phyloP scores from a whole-genome alignment of 2,113 vertebrate species.

The Dipodomys stephensi region DNA sequence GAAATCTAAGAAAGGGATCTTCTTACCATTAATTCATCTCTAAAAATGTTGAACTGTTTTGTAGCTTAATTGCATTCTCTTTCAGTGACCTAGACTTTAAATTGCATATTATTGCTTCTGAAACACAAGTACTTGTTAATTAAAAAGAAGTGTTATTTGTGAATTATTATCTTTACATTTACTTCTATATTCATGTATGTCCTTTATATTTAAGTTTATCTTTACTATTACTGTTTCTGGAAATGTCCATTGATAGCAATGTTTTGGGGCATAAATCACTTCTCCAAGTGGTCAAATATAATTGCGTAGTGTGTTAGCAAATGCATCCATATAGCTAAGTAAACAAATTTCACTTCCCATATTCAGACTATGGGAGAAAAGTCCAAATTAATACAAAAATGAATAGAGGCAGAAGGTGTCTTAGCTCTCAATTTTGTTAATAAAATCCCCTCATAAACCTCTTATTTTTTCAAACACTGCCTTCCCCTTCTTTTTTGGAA shows the following conservation, averaged over 20 bases:
- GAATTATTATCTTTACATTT: conserved; percentile 39
- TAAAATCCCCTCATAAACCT: conserved; percentile 48
- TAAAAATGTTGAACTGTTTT: background rate
- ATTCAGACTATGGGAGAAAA: background rate
- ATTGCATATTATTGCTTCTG: background rate
- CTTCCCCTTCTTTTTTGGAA: conserved; percentile 36
- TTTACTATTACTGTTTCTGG: background rate
- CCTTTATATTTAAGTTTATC: conserved; percentile 1
- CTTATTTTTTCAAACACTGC: conserved; percentile 60
- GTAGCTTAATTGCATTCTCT: background rate
- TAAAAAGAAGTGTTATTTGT: background rate
- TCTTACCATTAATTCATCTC: background rate
- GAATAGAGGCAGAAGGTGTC: conserved; percentile 64
- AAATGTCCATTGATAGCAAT: background rate
- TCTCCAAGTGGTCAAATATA: conserved; percentile 9
- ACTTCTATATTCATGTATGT: background rate
- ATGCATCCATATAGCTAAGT: conserved; percentile 4
- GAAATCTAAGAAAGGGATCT: background rate
- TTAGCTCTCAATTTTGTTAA: conserved; percentile 73
- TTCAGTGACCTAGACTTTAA: conserved; percentile 8
- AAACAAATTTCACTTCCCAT: background rate
- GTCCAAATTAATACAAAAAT: conserved; percentile 65
- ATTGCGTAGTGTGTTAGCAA: background rate
- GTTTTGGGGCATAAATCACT: background rate
- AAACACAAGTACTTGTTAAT: conserved; percentile 12